phyloP scores from a whole-genome alignment of 2,113 vertebrate genomes.

The Gnathochromis pfefferi region DNA sequence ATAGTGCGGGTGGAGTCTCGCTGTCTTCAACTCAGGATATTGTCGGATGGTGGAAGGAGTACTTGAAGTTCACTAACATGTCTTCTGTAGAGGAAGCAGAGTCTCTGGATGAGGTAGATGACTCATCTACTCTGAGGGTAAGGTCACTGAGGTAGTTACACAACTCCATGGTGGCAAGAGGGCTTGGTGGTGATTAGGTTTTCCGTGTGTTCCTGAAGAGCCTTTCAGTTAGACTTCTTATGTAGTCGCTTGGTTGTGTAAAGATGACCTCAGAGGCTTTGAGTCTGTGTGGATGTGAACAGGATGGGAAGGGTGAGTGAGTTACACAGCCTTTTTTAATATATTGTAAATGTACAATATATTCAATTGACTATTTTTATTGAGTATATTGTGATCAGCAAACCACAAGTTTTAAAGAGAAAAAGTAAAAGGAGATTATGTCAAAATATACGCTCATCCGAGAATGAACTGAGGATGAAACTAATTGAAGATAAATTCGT shows the following conservation, averaged over 20 bases:
- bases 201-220: neutral
- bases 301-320: neutral
- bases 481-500: too few species aligned
- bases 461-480: too few species aligned
- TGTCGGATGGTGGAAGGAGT: fast-evolving
- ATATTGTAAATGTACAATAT: too few species aligned
- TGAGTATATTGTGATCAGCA: too few species aligned
- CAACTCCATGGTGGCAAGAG: neutral
- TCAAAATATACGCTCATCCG: fast-evolving
- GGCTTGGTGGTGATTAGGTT: neutral
- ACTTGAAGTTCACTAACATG: neutral
- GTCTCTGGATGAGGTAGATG: fast-evolving
- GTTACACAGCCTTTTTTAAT: neutral
- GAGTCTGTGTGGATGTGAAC: neutral
- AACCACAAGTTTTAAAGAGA: too few species aligned
- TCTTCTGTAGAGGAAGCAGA: neutral
- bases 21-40: neutral
- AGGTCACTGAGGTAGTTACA: neutral
- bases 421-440: too few species aligned
- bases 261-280: neutral
- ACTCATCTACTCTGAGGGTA: neutral
- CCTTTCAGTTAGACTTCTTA: neutral
- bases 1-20: fast-evolving
- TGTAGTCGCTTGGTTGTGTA: neutral
- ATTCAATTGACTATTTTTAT: too few species aligned